Evolutionary conservation across 1,140 invertebrate genomes (phyloP).

Genomic region (Conus ventricosus): DNA sequence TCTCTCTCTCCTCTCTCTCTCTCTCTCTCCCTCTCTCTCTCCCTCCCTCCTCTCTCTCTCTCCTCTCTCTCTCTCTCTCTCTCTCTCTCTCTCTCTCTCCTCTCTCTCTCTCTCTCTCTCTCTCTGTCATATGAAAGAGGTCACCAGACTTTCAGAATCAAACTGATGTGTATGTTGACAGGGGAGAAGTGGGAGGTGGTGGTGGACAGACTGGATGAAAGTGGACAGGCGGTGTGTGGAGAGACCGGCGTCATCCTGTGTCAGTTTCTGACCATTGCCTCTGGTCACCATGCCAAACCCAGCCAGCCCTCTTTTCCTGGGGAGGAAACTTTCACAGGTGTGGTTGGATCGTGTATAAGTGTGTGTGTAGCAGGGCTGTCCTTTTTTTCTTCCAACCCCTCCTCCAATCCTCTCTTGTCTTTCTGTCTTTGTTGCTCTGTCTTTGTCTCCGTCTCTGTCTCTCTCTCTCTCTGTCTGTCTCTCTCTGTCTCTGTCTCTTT

Average conservation of each 20-base stretch:
- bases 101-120: no score
- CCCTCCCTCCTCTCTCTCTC: no score
- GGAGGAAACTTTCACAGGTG: conserved; percentile 68
- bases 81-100: no score
- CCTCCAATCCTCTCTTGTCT: neutral
- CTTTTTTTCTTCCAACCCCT: neutral
- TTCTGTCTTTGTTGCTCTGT: no score
- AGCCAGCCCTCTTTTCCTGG: conserved; percentile 61
- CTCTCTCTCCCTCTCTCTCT: no score
- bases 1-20: no score
- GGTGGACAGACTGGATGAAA: conserved; percentile 50
- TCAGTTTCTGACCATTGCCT: conserved; percentile 65
- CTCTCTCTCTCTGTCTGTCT: no score
- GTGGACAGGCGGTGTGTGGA: conserved; percentile 52
- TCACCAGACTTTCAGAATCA: no score
- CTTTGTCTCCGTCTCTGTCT: neutral
- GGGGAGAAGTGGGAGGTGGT: conserved; percentile 56
- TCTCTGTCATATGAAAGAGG: no score
- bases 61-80: no score
- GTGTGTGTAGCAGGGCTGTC: neutral
- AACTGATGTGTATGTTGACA: conserved; percentile 46
- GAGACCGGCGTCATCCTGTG: conserved; percentile 39
- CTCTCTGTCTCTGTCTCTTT: no score
- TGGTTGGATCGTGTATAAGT: neutral
- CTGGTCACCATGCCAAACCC: conserved; percentile 72